Evolutionary conservation across 2,113 vertebrate species (phyloP), one percentile per base, ranked within the genome.

Genomic region (Himantopus leucocephalus): DNA sequence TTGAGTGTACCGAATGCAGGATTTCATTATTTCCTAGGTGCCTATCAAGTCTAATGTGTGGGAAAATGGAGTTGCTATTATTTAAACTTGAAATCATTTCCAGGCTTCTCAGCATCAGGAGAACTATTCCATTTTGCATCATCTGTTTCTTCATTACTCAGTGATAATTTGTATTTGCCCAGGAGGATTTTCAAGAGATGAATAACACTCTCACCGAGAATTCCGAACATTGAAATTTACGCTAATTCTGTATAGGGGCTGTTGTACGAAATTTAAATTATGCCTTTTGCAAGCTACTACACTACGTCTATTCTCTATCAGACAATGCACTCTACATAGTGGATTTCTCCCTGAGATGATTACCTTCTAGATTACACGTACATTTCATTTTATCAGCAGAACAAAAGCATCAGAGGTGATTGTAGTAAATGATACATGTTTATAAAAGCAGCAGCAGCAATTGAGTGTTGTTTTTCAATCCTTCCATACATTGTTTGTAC

Each of bases 91-190:
- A 97, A 91, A 86, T 70, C 27, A 83, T 94, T 94, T 92, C 88
- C 50, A 14, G 52, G 66, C 48, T 88, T 80, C 80, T 96, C 89
- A 55, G 91, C 94, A 94, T 95, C 94, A 88, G 71, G 91, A 96
- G 93, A 82, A 94, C 95, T 74, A 85, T 96, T 87, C 67, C 43
- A 94, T 88, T 96, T 94, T 92, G 84, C 68, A 90, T 92, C 91
- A 89, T 91, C 96, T 94, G 88, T 93, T 95, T 96, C 92, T 86
- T 93, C 79, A 88, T 93, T 76, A 90, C 77, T 95, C 70, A 75
- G 94, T 97, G 86, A 85, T 95, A 94, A 94, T 94, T 88, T 96
- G 85, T 96, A 93, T 95, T 95, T 97, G 94, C 96, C 95, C 90
- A 77, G 86, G 94, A 96, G 95, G 96, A 85, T 97, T 97, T 97